phyloP scores from a whole-genome alignment of 2,888 invertebrate genomes.

The Meteorus cinctellus region DNA sequence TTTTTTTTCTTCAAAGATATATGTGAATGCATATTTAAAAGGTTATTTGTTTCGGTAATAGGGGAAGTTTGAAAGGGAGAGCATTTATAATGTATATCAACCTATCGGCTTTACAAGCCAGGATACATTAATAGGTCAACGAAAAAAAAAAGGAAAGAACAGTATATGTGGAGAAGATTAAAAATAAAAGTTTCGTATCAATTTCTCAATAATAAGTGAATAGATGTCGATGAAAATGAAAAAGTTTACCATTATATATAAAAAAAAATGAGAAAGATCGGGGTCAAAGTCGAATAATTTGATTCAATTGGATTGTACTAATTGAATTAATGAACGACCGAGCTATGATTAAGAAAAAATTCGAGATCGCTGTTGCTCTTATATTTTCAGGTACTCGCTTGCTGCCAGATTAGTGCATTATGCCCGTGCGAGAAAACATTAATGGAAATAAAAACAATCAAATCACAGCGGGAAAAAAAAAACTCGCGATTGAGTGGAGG shows the following conservation, averaged over 20 bases:
- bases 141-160: background rate
- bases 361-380: no score
- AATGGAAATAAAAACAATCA: slow-evolving; percentile 28
- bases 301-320: no score
- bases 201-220: background rate
- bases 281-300: no score
- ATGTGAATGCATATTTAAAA: background rate
- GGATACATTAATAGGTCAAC: slow-evolving; percentile 24
- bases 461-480: slow-evolving; percentile 13
- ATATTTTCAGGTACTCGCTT: no score
- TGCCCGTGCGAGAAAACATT: slow-evolving; percentile 22
- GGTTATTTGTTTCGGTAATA: background rate
- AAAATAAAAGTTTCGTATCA: background rate
- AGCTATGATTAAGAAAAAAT: no score
- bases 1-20: background rate
- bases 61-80: background rate
- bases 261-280: no score
- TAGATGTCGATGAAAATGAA: no score
- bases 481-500: slow-evolving; percentile 26
- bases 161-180: background rate
- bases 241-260: no score
- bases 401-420: background rate
- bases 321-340: no score
- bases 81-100: slow-evolving; percentile 17
- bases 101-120: slow-evolving; percentile 30